Conservation (phyloP, 2,888 invertebrate genomes). For the Tetragonisca angustula region DNA sequence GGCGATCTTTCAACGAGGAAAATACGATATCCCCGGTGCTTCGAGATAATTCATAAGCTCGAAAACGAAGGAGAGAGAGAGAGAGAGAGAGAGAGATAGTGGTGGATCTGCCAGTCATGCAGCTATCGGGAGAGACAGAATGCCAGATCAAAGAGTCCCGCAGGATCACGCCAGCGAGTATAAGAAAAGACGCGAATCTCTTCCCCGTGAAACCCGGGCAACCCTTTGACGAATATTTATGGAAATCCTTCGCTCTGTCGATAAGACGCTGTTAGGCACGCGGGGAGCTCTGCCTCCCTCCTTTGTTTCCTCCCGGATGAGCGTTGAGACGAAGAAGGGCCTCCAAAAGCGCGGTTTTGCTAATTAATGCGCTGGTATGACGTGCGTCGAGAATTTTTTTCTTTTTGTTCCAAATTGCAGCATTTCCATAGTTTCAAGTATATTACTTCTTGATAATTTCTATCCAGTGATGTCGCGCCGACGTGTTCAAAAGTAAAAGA, state of each 20-base stretch:
- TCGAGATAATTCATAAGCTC: slow-evolving; percentile 65
- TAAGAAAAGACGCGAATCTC: slow-evolving; percentile 32
- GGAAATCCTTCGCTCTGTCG: slow-evolving; percentile 11
- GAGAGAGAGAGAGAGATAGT: not conserved
- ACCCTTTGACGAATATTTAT: slow-evolving; percentile 45
- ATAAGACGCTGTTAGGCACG: not conserved
- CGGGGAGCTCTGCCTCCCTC: no score
- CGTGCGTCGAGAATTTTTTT: no score
- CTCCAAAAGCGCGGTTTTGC: no score
- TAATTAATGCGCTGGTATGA: no score
- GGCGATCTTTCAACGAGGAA: slow-evolving; percentile 29
- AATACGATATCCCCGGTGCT: not conserved
- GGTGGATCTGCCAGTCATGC: slow-evolving; percentile 30
- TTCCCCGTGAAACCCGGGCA: not conserved
- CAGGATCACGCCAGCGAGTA: slow-evolving; percentile 43
- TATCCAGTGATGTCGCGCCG: no score
- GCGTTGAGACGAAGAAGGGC: no score
- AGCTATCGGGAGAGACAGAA: slow-evolving; percentile 47
- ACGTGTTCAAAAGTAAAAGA: no score
- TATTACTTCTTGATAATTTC: no score
- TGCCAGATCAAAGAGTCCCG: slow-evolving; percentile 63
- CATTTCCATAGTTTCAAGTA: no score
- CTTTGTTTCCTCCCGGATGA: no score
- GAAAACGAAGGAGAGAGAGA: not conserved
- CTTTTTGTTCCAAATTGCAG: no score